Evolutionary conservation across 2,797 vertebrate species (phyloP), one percentile per base, ranked within the genome.

Genomic region (Halcyon chelicuti): DNA sequence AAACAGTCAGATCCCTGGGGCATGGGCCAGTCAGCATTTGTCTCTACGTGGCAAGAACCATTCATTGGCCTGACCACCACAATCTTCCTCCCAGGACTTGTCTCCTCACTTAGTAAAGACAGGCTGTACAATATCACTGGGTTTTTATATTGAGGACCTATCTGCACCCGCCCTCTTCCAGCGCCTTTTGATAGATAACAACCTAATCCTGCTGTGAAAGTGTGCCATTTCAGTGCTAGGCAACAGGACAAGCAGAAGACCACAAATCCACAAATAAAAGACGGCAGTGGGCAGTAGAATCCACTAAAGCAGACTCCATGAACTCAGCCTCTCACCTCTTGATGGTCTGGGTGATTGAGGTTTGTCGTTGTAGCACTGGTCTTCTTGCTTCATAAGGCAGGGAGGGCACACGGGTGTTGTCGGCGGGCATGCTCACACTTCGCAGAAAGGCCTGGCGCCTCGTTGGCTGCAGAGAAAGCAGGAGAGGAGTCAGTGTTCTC

Each of bases 291-390:
- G 14, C 1, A 21, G 58, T 54, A 67, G 79, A 39, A 82, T 0
- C 6, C 54, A 7, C 14, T 2, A 22, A 62, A 62, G 66, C 51
- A 60, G 68, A 46, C 40, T 18, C 37, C 42, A 2, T 0, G 46
- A 71, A 52, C 62, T 51, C 46, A 6, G 22, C 21, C 37, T 63
- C 81, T 91, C 98, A 99, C 99, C 99, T 99, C 98, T 98, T 99
- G 96, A 99, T 99, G 96, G 99, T 99, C 98, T 99, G 99, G 35
- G 99, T 99, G 98, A 99, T 99, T 60, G 99, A 99, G 20, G 98
- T 98, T 98, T 99, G 99, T 26, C 99, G 98, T 85, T 99, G 99
- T 79, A 99, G 97, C 72, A 95, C 98, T 0, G 98, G 98, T 88
- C 99, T 98, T 57, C 99, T 97, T n/a, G 51, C 97, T 78, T 99